These are phyloP conservation scores for Semibalanus balanoides DNA, from an alignment of 1,140 invertebrate species.

Conservation along the genomic window DNA sequence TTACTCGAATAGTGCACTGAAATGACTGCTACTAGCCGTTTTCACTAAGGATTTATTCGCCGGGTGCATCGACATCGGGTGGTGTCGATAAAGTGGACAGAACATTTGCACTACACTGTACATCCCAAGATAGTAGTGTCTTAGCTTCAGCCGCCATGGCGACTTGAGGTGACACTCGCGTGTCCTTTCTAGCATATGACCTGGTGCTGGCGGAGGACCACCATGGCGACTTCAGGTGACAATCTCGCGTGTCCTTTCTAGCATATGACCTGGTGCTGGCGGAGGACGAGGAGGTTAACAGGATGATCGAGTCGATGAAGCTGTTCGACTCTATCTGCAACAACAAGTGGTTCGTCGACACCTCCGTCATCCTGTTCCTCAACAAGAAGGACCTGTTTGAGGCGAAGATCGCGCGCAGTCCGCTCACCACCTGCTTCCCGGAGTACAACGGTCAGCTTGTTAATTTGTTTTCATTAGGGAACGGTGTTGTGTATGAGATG, in stretches of 20 bases:
- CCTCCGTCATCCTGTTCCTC: conserved; percentile 91
- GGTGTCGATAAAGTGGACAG: too few species aligned
- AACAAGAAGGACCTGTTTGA: conserved; percentile 97
- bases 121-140: too few species aligned
- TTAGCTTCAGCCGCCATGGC: too few species aligned
- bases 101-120: too few species aligned
- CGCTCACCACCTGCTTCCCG: conserved; percentile 86
- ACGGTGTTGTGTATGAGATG: too few species aligned
- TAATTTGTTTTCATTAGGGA: too few species aligned
- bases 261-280: conserved; percentile 57
- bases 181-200: conserved; percentile 47
- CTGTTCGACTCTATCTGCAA: conserved; percentile 94
- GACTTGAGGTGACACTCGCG: too few species aligned
- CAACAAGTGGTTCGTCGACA: conserved; percentile 95
- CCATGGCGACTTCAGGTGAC: too few species aligned
- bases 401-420: conserved; percentile 76
- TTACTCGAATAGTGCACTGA: too few species aligned
- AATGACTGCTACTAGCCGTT: too few species aligned
- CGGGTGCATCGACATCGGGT: too few species aligned
- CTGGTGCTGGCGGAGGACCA: conserved; percentile 51
- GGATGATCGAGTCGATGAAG: conserved; percentile 86
- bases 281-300: conserved; percentile 56
- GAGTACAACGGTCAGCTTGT: conserved; percentile 83
- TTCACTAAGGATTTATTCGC: too few species aligned
- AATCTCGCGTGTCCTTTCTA: conserved; percentile 21